A percentile compares a stretch with the other conserved stretches of the same genome.
These are phyloP conservation scores for Leptocoma aspasia DNA, from an alignment of 2,113 vertebrate species.

Conservation along the genomic window DNA sequence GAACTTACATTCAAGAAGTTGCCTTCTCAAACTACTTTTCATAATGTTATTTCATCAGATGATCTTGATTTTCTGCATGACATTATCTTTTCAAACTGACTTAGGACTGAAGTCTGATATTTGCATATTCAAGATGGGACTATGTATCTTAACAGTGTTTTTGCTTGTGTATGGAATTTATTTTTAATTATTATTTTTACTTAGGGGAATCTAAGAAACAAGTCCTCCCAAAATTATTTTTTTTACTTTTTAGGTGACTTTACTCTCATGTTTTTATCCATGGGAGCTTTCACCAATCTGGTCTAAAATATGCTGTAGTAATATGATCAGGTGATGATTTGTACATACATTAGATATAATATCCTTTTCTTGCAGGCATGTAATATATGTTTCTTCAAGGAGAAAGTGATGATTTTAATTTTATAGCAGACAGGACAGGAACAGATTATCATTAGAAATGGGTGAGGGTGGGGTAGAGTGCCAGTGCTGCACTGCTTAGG, in stretches of 20 bases:
- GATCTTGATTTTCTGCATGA: slow-evolving; percentile 68
- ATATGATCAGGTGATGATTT: neutral
- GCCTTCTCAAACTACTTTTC: slow-evolving; percentile 56
- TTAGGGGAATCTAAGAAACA: slow-evolving; percentile 41
- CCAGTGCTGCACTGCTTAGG: neutral
- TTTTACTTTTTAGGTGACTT: slow-evolving; percentile 4
- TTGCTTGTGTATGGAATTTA: slow-evolving; percentile 21
- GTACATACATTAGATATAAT: neutral
- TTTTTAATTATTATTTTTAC: slow-evolving; percentile 3
- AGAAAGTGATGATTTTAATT: neutral
- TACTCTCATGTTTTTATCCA: slow-evolving; percentile 13
- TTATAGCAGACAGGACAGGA: neutral
- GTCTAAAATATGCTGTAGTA: neutral
- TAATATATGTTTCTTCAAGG: neutral
- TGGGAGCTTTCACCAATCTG: neutral
- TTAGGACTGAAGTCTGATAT: slow-evolving; percentile 46
- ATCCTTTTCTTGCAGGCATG: neutral
- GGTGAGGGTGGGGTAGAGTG: neutral
- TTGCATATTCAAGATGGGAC: slow-evolving; percentile 52
- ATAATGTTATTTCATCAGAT: slow-evolving; percentile 63
- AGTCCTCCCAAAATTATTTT: slow-evolving; percentile 4
- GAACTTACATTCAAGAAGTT: slow-evolving; percentile 25
- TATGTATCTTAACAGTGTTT: slow-evolving; percentile 38
- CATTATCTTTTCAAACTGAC: slow-evolving; percentile 63
- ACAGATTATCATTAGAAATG: neutral